These are phyloP conservation scores for Pammene aurita DNA, from an alignment of 2,888 invertebrate species.

Conservation along the genomic window DNA sequence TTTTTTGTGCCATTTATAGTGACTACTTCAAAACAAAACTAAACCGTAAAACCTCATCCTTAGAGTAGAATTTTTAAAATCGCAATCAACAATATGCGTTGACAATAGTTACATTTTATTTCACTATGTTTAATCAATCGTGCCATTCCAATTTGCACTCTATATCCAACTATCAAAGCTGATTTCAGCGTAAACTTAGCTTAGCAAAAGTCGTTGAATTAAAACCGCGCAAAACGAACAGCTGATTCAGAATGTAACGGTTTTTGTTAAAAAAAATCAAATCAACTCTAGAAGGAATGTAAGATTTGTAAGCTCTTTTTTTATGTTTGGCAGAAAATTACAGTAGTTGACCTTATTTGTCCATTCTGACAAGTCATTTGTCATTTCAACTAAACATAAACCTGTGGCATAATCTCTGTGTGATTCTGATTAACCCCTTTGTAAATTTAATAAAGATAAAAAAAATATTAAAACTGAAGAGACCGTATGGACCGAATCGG, in stretches of 20 bases:
- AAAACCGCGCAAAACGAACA: constrained; percentile 58
- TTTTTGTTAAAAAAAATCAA: constrained; percentile 48
- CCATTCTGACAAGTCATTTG: too few species aligned
- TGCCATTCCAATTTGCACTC: constrained; percentile 31
- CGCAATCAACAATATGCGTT: constrained; percentile 41
- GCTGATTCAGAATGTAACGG: constrained; percentile 77
- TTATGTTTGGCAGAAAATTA: too few species aligned
- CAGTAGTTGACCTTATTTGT: too few species aligned
- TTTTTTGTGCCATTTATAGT: constrained; percentile 42
- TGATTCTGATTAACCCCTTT: too few species aligned
- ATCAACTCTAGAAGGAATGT: not conserved
- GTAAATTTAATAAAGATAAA: too few species aligned
- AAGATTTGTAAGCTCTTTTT: not conserved
- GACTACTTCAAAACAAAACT: constrained; percentile 31
- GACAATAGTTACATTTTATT: constrained; percentile 28
- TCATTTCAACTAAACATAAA: too few species aligned
- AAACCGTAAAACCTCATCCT: constrained; percentile 37
- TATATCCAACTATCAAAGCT: constrained; percentile 46
- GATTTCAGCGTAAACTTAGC: constrained; percentile 44
- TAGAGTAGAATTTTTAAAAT: constrained; percentile 44
- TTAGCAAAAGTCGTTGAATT: constrained; percentile 59
- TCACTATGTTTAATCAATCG: not conserved
- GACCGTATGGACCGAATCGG: too few species aligned
- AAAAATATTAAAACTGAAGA: too few species aligned
- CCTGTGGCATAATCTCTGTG: too few species aligned